These are phyloP conservation scores for Gallinago jamesoni DNA, from an alignment of 2,113 vertebrate genomes.

Conservation along the genomic window DNA sequence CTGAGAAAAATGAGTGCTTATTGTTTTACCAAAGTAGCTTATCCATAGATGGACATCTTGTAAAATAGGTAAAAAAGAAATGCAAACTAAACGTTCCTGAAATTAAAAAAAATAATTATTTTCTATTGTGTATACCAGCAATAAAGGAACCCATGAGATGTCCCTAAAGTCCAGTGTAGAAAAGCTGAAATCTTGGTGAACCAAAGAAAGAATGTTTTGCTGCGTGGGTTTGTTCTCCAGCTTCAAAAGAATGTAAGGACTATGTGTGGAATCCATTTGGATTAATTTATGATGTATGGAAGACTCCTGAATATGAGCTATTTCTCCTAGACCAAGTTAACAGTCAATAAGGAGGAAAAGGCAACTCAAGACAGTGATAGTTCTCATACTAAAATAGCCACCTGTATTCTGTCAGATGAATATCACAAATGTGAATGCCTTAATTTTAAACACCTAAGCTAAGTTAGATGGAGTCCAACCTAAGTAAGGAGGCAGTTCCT, in stretches of 20 bases:
- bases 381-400: not conserved
- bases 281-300: not conserved
- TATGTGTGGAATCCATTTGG: not conserved
- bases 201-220: not conserved
- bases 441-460: not conserved
- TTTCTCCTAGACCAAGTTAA: not conserved
- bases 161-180: not conserved
- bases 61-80: not conserved
- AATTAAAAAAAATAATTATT: not conserved
- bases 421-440: not conserved
- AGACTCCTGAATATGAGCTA: not conserved
- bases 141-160: not conserved
- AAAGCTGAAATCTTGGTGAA: not conserved
- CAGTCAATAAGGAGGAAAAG: not conserved
- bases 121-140: not conserved
- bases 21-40: not conserved
- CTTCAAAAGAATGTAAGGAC: not conserved
- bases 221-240: not conserved
- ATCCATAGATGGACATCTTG: rapidly evolving
- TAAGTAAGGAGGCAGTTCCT: not conserved
- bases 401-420: not conserved
- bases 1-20: not conserved
- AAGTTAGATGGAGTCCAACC: not conserved
- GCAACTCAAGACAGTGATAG: not conserved
- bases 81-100: not conserved